Conservation (phyloP, 2,797 vertebrate genomes). For the Smutsia temminckii region DNA sequence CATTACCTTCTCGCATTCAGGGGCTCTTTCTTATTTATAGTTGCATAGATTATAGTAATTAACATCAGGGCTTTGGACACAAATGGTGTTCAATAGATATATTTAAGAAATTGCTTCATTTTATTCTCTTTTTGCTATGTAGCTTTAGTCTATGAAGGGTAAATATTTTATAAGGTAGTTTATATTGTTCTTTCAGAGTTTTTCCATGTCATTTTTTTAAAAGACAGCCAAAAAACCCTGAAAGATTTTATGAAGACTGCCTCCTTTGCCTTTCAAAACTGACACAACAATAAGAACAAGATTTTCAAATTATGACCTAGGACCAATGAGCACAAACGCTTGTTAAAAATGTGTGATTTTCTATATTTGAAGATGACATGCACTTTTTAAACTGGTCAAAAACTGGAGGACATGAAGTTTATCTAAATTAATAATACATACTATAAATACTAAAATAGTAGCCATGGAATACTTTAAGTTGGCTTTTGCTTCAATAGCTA, state of each 20-base stretch:
- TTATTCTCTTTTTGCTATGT: neutral
- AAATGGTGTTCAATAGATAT: neutral
- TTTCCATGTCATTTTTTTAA: neutral
- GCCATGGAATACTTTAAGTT: neutral
- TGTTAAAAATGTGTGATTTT: neutral
- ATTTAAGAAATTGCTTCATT: conserved; percentile 11
- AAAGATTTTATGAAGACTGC: neutral
- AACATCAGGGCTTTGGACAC: neutral
- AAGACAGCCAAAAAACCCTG: neutral
- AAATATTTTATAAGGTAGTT: neutral
- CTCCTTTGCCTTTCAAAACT: conserved; percentile 58
- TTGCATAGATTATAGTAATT: neutral
- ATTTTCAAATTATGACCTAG: conserved; percentile 59
- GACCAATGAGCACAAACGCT: conserved; percentile 30
- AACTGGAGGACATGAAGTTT: conserved; percentile 5
- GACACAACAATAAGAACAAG: conserved; percentile 53
- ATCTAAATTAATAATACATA: neutral
- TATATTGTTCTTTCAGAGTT: neutral
- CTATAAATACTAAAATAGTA: neutral
- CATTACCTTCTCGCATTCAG: neutral
- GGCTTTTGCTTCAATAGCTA: neutral
- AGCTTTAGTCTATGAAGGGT: neutral
- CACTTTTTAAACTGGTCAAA: neutral
- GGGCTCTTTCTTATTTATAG: neutral
- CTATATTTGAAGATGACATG: conserved; percentile 11